Conservation (phyloP, 1,140 invertebrate genomes). For the Penaeus japonicus region DNA sequence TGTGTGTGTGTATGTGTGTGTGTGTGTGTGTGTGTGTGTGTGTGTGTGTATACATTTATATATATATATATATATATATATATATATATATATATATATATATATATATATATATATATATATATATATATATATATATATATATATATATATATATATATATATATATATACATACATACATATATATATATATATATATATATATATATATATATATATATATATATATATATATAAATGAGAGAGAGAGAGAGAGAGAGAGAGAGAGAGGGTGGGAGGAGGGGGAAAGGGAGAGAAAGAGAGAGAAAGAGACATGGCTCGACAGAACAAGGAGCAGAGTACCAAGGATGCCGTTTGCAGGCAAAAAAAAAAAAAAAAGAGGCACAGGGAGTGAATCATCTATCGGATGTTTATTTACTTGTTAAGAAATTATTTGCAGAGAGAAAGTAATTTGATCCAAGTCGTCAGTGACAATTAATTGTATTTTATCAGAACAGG, state of each 20-base stretch:
- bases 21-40: background rate
- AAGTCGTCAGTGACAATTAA: too few species aligned
- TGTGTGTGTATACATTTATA: background rate
- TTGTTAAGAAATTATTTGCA: background rate
- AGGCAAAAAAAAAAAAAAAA: background rate
- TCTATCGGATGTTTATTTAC: background rate
- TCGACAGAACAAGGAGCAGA: too few species aligned
- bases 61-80: background rate
- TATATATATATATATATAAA: background rate
- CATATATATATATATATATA: conserved; percentile 6
- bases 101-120: conserved; percentile 21
- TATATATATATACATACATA: background rate
- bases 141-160: background rate
- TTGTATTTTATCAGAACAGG: too few species aligned
- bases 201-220: conserved; percentile 23
- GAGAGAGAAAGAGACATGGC: too few species aligned
- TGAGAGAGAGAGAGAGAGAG: background rate
- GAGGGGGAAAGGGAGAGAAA: background rate
- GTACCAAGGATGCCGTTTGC: too few species aligned
- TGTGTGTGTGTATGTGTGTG: background rate
- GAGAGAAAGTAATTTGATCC: background rate
- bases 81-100: conserved; percentile 20
- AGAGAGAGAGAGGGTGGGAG: background rate
- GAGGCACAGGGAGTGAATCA: background rate
- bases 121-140: background rate